A percentile compares a stretch with the other conserved stretches of the same genome.
Evolutionary conservation across 2,113 vertebrate species (phyloP).

Genomic region (Platichthys stellatus): DNA sequence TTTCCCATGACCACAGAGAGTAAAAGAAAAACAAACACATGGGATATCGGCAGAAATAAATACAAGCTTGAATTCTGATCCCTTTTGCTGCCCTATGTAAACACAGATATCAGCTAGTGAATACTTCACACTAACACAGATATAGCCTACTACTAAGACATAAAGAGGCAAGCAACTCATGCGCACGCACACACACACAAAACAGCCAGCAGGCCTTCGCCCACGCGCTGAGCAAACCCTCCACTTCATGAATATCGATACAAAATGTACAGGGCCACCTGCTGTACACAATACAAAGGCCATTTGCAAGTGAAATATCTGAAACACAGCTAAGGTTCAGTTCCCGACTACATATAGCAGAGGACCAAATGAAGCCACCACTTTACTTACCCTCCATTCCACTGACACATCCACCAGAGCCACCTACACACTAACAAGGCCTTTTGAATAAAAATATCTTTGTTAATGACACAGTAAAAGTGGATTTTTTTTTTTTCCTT

Average conservation of each 20-base stretch:
- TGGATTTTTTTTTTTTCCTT: neutral
- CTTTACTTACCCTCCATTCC: conserved; percentile 61
- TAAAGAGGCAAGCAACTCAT: conserved; percentile 17
- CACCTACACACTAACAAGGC: neutral
- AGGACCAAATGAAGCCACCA: neutral
- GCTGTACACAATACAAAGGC: conserved; percentile 60
- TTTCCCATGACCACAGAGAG: conserved; percentile 1
- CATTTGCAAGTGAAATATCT: conserved; percentile 40
- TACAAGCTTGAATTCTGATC: neutral
- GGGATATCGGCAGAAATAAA: conserved; percentile 21
- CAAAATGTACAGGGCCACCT: conserved; percentile 63
- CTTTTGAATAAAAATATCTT: neutral
- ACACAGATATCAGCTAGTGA: conserved; percentile 55
- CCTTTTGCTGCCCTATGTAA: conserved; percentile 9
- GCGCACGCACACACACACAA: conserved; percentile 28
- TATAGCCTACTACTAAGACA: conserved; percentile 22
- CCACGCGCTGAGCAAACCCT: conserved; percentile 54
- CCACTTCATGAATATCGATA: conserved; percentile 69
- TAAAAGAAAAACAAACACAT: conserved; percentile 39
- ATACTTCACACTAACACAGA: conserved; percentile 24
- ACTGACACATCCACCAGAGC: conserved; percentile 8
- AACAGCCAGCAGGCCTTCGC: conserved; percentile 29
- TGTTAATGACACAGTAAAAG: neutral
- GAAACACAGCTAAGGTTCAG: conserved; percentile 17
- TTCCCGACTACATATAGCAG: conserved; percentile 22